These are phyloP conservation scores for Andrena haemorrhoa DNA, from an alignment of 2,888 invertebrate species.

Conservation along the genomic window DNA sequence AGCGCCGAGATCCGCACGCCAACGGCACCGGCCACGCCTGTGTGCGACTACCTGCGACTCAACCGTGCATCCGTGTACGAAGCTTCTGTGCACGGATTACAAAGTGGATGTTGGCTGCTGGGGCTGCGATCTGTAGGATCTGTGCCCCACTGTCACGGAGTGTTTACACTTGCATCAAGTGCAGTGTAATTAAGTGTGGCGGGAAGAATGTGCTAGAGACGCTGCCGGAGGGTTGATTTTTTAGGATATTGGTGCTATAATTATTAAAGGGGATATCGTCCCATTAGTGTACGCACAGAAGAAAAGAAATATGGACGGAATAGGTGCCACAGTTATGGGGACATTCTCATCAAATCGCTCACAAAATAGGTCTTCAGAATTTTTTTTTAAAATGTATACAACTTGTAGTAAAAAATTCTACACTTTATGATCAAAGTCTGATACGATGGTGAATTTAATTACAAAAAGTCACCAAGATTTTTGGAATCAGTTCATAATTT, in stretches of 20 bases:
- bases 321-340: too few species aligned
- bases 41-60: constrained; percentile 52
- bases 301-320: too few species aligned
- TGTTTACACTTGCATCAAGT: constrained; percentile 39
- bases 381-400: too few species aligned
- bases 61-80: constrained; percentile 61
- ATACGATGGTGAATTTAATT: too few species aligned
- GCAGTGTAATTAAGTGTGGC: constrained; percentile 16
- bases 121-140: constrained; percentile 58
- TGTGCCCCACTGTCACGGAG: constrained; percentile 37
- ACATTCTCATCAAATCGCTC: too few species aligned
- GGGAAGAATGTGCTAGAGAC: not conserved
- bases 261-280: too few species aligned
- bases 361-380: too few species aligned
- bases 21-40: constrained; percentile 17
- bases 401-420: too few species aligned
- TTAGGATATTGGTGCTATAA: not conserved
- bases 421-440: too few species aligned
- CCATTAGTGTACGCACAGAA: too few species aligned
- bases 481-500: too few species aligned
- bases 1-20: constrained; percentile 50
- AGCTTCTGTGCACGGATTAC: constrained; percentile 68
- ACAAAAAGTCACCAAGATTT: too few species aligned
- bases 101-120: constrained; percentile 62
- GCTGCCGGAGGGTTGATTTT: not conserved